A percentile compares a stretch with the other conserved stretches of the same genome.
Conservation (phyloP, 2,113 vertebrate species). For the Motacilla alba region DNA sequence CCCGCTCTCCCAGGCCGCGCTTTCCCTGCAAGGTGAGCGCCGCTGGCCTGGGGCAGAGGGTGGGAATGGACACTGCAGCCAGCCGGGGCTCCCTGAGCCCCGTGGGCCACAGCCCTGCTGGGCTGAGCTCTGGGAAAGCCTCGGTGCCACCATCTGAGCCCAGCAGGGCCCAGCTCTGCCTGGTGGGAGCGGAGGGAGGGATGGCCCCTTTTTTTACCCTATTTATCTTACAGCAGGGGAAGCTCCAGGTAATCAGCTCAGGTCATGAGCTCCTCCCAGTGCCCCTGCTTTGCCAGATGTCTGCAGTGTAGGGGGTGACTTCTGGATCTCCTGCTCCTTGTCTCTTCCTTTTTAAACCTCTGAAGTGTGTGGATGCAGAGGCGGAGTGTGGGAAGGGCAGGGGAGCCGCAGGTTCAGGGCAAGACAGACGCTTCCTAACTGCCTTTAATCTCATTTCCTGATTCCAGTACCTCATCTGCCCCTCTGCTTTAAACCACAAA, state of each 20-base stretch:
- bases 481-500: neutral
- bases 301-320: neutral
- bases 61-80: neutral
- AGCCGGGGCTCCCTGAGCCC: neutral
- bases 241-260: neutral
- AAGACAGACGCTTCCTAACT: neutral
- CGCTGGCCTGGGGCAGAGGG: neutral
- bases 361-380: neutral
- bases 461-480: neutral
- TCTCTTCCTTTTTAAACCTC: neutral
- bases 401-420: neutral
- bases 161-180: too few relatives aligned
- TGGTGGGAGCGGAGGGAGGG: fast-evolving
- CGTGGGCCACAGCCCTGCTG: neutral
- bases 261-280: neutral
- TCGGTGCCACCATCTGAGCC: fast-evolving
- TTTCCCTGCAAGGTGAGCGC: neutral
- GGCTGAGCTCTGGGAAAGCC: neutral
- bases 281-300: fast-evolving
- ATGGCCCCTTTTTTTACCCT: fast-evolving
- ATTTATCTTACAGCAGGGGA: neutral
- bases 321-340: neutral
- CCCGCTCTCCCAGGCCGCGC: neutral
- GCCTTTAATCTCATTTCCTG: neutral
- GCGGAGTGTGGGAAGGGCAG: fast-evolving